Evolutionary conservation across 1,140 invertebrate species (phyloP), one percentile per base, ranked within the genome.

Genomic region (Zelostemma sp.): DNA sequence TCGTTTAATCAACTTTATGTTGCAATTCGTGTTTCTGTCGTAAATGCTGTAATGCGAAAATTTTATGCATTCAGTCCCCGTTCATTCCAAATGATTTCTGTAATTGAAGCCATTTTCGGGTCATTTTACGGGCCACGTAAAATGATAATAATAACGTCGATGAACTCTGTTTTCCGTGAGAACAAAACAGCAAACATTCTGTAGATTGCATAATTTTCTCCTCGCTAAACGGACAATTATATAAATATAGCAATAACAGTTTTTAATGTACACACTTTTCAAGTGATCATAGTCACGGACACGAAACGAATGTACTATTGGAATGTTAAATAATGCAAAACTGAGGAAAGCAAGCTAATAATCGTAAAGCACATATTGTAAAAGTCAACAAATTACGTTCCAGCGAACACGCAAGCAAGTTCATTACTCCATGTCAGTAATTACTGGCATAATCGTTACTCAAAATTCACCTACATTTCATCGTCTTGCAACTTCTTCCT

Each of bases 241-340:
- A 49, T 49, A 14, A 49, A 31, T 31, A 31, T 49, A 49, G 47
- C 28, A 31, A 49, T 49, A 49, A 16, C 25, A 31, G 14, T 49
- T 12, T 31, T 49, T 49, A 31, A 33, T 11, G 12, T 16, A 31
- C n/a, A 19, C 47, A 49, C 11, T 49, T 28, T 17, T 12, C n/a
- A 31, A 49, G 47, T 49, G 47, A 49, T 49, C 5, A 49, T 49
- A 49, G 25, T 49, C 47, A 49, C n/a, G 25, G 28, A 11, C 47
- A 19, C 19, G 17, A 6, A 49, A 49, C 28, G 25, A 49, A 49
- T 49, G 15, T 33, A 31, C 21, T n/a, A 31, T 31, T 33, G 47
- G 47, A 49, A 49, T 49, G 47, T 49, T 49, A 33, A 49, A 49
- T 49, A 49, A 49, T 49, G 25, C 47, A 49, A 2, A 33, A 33